phyloP scores from a whole-genome alignment of 2,797 vertebrate genomes.

The Dallia pectoralis region DNA sequence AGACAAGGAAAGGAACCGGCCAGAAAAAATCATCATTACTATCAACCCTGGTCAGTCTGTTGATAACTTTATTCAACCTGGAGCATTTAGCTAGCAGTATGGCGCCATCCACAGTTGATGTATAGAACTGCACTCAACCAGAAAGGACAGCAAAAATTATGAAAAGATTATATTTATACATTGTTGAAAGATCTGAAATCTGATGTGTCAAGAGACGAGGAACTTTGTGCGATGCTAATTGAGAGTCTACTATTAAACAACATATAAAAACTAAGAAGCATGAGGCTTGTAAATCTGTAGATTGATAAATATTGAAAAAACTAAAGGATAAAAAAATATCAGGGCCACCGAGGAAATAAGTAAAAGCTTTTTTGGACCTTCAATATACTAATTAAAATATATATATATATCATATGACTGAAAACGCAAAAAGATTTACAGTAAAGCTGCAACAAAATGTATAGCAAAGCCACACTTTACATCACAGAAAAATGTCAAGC shows the following conservation, averaged over 20 bases:
- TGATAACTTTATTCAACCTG: neutral
- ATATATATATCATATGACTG: neutral
- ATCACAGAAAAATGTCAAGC: neutral
- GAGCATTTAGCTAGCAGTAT: neutral
- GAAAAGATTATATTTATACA: neutral
- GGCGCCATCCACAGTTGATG: constrained; percentile 3
- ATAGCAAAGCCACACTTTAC: neutral
- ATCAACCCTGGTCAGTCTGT: neutral
- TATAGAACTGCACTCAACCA: neutral
- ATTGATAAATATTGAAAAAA: neutral
- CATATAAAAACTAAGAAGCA: neutral
- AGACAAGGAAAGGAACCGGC: neutral
- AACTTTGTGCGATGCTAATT: neutral
- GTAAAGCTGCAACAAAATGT: no score
- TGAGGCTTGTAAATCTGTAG: neutral
- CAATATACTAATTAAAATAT: neutral
- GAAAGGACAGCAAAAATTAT: neutral
- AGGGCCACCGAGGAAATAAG: neutral
- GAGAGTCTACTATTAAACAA: neutral
- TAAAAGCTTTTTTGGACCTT: neutral
- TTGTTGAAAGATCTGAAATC: no score
- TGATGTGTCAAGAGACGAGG: neutral
- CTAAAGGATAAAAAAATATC: neutral
- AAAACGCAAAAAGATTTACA: neutral
- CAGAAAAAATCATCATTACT: neutral